phyloP scores from a whole-genome alignment of 2,888 invertebrate species.

The Ennomos quercinarius region DNA sequence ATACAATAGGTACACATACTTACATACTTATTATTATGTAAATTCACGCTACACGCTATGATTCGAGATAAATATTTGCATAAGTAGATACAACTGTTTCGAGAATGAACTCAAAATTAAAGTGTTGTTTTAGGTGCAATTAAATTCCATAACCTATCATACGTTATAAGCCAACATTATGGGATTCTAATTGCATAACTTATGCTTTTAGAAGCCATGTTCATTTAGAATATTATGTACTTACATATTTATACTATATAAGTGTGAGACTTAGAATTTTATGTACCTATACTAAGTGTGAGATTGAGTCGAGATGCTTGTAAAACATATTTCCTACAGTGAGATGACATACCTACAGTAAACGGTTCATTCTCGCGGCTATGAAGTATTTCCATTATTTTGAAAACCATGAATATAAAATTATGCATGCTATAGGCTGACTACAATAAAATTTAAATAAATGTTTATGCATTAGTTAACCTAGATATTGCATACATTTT shows the following conservation, averaged over 20 bases:
- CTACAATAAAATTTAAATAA: not conserved
- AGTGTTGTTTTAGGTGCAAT: slow-evolving; percentile 3
- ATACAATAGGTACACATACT: no score
- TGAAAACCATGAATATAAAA: slow-evolving; percentile 3
- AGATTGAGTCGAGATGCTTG: no score
- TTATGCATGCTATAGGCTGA: slow-evolving; percentile 4
- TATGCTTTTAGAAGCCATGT: not conserved
- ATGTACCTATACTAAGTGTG: no score
- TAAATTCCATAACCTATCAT: slow-evolving; percentile 8
- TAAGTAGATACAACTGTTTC: slow-evolving; percentile 2
- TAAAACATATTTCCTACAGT: no score
- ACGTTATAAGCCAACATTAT: no score
- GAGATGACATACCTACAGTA: no score
- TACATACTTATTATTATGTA: not conserved
- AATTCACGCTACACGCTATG: not conserved
- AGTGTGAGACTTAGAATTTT: no score
- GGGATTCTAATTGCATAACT: not conserved
- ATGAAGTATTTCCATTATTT: not conserved
- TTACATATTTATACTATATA: no score
- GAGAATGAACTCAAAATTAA: slow-evolving; percentile 2
- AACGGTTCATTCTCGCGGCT: no score
- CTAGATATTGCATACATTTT: not conserved
- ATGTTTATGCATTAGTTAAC: not conserved
- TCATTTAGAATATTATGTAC: not conserved
- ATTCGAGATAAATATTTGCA: slow-evolving; percentile 1